Evolutionary conservation across 64 coral and sea anemone genomes (phyloP).

Genomic region (Platygyra sinensis): DNA sequence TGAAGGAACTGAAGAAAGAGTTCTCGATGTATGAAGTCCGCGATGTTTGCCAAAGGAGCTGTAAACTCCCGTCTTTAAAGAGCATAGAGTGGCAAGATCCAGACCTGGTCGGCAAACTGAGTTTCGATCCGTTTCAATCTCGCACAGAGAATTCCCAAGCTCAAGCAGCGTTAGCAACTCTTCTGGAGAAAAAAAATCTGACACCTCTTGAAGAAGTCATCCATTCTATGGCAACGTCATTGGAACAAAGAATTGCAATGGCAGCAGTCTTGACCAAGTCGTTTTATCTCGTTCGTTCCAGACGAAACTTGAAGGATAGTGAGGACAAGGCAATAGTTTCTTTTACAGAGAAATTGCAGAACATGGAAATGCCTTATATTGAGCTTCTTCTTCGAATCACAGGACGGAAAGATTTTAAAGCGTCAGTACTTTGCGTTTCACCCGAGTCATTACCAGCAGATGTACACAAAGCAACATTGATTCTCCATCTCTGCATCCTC

Average conservation of each 20-base stretch:
- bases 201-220: conserved; percentile 32
- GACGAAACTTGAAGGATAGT: conserved; percentile 66
- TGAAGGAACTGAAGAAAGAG: conserved; percentile 63
- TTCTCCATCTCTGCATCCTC: conserved; percentile 59
- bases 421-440: conserved; percentile 45
- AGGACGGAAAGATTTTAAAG: conserved; percentile 60
- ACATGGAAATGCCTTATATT: conserved; percentile 31
- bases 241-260: conserved; percentile 28
- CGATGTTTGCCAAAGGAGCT: conserved; percentile 43
- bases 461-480: conserved; percentile 69
- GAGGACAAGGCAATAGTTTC: conserved; percentile 73
- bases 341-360: conserved; percentile 18
- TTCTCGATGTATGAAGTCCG: conserved; percentile 60
- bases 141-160: neutral
- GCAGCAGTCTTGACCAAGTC: conserved; percentile 46
- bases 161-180: conserved; percentile 43
- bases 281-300: conserved; percentile 72
- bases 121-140: conserved; percentile 40
- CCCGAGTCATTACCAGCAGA: conserved; percentile 56
- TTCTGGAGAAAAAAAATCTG: neutral
- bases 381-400: conserved; percentile 45
- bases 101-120: neutral
- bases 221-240: conserved; percentile 14
- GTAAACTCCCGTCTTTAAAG: conserved; percentile 43
- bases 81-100: conserved; percentile 30